Percentiles rank a stretch among this genome's conserved stretches.
Conservation (phyloP, 2,113 vertebrate genomes). For the Butorides virescens region DNA sequence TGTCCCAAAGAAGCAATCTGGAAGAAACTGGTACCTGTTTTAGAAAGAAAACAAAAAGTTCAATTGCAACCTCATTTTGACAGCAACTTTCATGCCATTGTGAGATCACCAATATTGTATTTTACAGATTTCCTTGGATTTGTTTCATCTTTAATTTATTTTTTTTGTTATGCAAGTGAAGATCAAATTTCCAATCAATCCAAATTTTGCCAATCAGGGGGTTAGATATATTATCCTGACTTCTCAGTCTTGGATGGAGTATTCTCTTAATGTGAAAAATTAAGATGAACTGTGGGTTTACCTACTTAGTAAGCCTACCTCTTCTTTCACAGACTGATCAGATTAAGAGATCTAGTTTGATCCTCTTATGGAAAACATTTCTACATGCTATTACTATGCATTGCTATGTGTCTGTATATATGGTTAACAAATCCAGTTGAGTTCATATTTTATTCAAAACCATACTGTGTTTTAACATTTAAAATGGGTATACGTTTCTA, state of each 20-base stretch:
- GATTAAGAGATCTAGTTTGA: not conserved
- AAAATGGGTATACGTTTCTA: not conserved
- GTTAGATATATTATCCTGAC: not conserved
- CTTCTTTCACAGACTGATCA: not conserved
- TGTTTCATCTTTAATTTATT: not conserved
- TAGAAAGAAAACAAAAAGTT: not conserved
- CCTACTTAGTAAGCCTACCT: not conserved
- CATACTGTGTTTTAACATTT: conserved; percentile 4
- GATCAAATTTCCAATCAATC: not conserved
- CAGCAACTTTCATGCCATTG: not conserved
- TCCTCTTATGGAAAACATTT: not conserved
- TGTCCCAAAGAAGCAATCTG: not conserved
- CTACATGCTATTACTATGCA: not conserved
- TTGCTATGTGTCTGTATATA: not conserved
- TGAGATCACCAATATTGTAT: not conserved
- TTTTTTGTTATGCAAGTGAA: not conserved
- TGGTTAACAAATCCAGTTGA: not conserved
- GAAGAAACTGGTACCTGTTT: not conserved
- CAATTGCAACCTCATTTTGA: not conserved
- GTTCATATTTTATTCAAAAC: conserved; percentile 15
- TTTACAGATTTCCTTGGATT: not conserved
- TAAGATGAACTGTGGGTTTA: not conserved
- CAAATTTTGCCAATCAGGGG: not conserved
- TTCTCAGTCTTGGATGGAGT: not conserved
- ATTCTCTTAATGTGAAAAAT: not conserved